phyloP scores from a whole-genome alignment of 2,113 vertebrate genomes.

The Sylvicapra grimmia region DNA sequence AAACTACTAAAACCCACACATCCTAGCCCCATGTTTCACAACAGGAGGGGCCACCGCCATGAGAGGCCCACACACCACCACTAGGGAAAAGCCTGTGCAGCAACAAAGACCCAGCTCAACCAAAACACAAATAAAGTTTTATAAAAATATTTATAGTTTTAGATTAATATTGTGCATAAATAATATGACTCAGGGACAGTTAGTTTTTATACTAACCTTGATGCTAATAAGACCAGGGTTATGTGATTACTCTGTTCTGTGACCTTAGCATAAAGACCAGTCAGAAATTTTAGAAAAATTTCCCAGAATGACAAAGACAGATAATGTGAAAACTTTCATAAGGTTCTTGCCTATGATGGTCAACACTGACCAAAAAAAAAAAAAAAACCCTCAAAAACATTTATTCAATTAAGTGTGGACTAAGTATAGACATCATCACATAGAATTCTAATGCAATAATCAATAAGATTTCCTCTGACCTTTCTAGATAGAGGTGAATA shows the following conservation, averaged over 20 bases:
- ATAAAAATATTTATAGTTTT: not conserved
- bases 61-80: not conserved
- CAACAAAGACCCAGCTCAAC: not conserved
- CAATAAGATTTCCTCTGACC: not conserved
- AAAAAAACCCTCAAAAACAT: not conserved
- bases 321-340: not conserved
- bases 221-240: not conserved
- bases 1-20: not conserved
- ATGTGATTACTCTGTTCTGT: not conserved
- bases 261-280: not conserved
- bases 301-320: not conserved
- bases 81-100: not conserved
- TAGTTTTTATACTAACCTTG: not conserved
- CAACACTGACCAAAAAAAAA: not conserved
- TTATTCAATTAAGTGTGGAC: not conserved
- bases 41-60: fast-evolving
- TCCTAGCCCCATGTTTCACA: fast-evolving
- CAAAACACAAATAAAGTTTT: not conserved
- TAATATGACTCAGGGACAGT: not conserved
- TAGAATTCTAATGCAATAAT: not conserved
- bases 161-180: not conserved
- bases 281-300: not conserved
- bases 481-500: not conserved
- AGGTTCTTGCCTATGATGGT: not conserved
- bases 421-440: not conserved